Evolutionary conservation across 2,113 vertebrate genomes (phyloP).

Genomic region (Sorex araneus): DNA sequence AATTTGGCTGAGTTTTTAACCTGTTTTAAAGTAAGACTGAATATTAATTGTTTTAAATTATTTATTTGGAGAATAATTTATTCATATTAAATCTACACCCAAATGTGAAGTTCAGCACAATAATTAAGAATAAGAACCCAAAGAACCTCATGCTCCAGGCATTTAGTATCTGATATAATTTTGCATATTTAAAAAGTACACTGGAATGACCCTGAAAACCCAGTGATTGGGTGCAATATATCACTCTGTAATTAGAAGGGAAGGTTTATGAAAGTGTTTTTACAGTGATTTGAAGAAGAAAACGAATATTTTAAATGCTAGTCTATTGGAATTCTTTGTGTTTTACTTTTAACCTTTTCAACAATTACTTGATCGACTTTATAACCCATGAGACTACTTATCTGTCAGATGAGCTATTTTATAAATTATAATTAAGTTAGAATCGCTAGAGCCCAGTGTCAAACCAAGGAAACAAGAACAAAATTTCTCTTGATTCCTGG

Average conservation of each 20-base stretch:
- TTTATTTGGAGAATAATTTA: slow-evolving; percentile 74
- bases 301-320: slow-evolving; percentile 9
- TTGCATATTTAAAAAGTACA: slow-evolving; percentile 60
- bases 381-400: not conserved
- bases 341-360: slow-evolving; percentile 3
- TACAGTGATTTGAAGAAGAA: slow-evolving; percentile 49
- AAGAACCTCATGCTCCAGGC: slow-evolving; percentile 61
- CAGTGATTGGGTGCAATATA: not conserved
- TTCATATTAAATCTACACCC: slow-evolving; percentile 73
- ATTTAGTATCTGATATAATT: slow-evolving; percentile 69
- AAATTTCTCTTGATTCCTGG: slow-evolving; percentile 21
- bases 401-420: slow-evolving; percentile 47
- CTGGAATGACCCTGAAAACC: slow-evolving; percentile 54
- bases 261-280: slow-evolving; percentile 22
- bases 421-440: slow-evolving; percentile 4
- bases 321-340: slow-evolving; percentile 19
- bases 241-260: slow-evolving; percentile 66
- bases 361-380: slow-evolving; percentile 8
- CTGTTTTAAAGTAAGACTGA: slow-evolving; percentile 55
- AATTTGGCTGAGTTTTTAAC: slow-evolving; percentile 68
- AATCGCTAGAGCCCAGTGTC: not conserved
- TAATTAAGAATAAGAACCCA: slow-evolving; percentile 71
- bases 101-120: slow-evolving; percentile 72
- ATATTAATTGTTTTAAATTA: slow-evolving; percentile 79
- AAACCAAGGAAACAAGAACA: not conserved